Percentiles rank a stretch among this genome's conserved stretches.
These are phyloP conservation scores for Dasypogon diadema DNA, from an alignment of 2,888 invertebrate species.

Conservation along the genomic window DNA sequence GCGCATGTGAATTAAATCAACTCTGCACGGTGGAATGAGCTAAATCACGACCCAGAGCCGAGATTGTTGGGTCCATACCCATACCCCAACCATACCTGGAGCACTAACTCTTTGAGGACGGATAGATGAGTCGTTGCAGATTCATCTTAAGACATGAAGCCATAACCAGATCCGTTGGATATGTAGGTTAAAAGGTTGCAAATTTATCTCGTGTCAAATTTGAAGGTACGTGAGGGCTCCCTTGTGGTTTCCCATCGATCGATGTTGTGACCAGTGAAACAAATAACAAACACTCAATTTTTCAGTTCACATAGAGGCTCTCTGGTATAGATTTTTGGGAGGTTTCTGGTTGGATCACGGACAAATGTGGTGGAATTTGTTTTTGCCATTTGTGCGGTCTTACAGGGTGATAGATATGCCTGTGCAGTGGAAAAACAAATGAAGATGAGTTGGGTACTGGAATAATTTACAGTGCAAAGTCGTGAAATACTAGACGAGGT, in stretches of 20 bases:
- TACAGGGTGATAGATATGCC: constrained; percentile 24
- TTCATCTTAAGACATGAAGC: constrained; percentile 35
- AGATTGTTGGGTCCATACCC: not conserved
- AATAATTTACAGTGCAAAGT: constrained; percentile 26
- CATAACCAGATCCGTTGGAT: constrained; percentile 37
- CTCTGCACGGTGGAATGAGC: constrained; percentile 50
- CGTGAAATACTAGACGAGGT: constrained; percentile 24
- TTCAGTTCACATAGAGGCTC: not conserved
- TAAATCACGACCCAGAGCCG: constrained; percentile 23
- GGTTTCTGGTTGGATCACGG: not conserved
- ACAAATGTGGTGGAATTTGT: constrained; percentile 10
- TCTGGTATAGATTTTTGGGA: constrained; percentile 4
- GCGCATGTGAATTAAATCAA: constrained; percentile 50
- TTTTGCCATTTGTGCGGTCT: not conserved
- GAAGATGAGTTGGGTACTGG: not conserved
- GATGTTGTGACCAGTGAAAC: constrained; percentile 6
- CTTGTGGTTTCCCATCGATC: constrained; percentile 29
- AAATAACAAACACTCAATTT: constrained; percentile 11
- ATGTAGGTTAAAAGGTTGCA: constrained; percentile 51
- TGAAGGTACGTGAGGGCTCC: constrained; percentile 50
- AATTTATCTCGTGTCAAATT: constrained; percentile 52
- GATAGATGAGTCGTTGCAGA: constrained; percentile 36
- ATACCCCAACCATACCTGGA: not conserved
- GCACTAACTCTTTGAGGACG: constrained; percentile 9
- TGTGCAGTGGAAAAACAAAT: not conserved